These are phyloP conservation scores for Etia nguti DNA, from an alignment of 2,113 vertebrate species.

Conservation along the genomic window DNA sequence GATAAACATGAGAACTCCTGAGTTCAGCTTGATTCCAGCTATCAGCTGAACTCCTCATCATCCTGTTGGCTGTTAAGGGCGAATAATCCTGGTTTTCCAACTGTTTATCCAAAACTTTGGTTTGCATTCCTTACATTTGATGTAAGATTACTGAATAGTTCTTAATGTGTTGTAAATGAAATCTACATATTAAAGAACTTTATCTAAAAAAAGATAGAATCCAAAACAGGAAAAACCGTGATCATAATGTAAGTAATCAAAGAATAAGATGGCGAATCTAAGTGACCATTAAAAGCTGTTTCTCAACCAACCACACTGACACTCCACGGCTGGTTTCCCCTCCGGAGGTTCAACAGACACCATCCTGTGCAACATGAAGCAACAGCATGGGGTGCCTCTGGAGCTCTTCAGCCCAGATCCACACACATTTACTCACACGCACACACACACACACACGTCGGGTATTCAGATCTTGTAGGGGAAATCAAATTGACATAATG, in stretches of 20 bases:
- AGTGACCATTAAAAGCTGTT: accelerated
- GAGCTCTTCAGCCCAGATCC: not conserved
- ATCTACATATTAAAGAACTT: not conserved
- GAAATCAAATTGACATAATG: not conserved
- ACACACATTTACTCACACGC: not conserved
- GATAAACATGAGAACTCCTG: not conserved
- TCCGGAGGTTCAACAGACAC: not conserved
- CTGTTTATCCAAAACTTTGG: not conserved
- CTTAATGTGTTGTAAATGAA: not conserved
- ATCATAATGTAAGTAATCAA: not conserved
- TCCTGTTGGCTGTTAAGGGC: not conserved
- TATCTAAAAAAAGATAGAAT: not conserved
- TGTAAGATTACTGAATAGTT: accelerated
- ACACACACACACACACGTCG: not conserved
- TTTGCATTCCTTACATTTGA: not conserved
- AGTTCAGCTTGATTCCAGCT: not conserved
- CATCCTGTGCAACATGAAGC: not conserved
- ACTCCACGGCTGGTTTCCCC: not conserved
- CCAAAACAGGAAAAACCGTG: not conserved
- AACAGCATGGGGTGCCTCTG: not conserved
- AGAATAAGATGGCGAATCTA: not conserved
- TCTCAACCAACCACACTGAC: not conserved
- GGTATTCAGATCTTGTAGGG: not conserved
- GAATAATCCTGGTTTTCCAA: not conserved
- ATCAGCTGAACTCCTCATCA: not conserved